Percentiles rank a stretch among this genome's conserved stretches.
Conservation (phyloP, 2,888 invertebrate species). For the Sialis fuliginosa region DNA sequence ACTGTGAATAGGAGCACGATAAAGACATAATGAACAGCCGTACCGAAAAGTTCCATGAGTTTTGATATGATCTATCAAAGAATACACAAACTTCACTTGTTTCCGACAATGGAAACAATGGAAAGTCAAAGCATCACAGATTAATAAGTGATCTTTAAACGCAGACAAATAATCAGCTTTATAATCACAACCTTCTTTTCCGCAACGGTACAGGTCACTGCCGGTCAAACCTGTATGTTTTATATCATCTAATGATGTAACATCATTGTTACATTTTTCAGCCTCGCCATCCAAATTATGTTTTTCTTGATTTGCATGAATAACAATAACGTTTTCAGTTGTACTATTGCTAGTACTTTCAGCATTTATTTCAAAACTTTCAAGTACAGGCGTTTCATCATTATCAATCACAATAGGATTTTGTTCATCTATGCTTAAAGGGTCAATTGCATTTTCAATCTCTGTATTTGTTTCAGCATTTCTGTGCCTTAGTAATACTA, state of each 20-base stretch:
- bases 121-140: constrained; percentile 22
- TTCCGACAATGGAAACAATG: constrained; percentile 34
- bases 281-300: constrained; percentile 6
- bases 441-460: constrained; percentile 11
- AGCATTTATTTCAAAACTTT: neutral
- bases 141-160: constrained; percentile 25
- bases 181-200: constrained; percentile 24
- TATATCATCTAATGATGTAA: constrained; percentile 18
- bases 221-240: constrained; percentile 23
- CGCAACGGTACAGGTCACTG: constrained; percentile 32
- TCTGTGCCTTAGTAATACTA: constrained; percentile 10
- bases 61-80: constrained; percentile 37
- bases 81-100: constrained; percentile 23
- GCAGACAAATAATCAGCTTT: constrained; percentile 17
- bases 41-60: constrained; percentile 38
- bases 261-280: constrained; percentile 8
- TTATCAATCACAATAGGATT: neutral
- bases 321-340: neutral
- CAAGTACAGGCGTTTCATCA: neutral
- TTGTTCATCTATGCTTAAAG: constrained; percentile 6
- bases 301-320: neutral
- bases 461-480: constrained; percentile 6
- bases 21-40: constrained; percentile 37
- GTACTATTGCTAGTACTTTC: neutral
- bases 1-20: constrained; percentile 16